Evolutionary conservation across 2,888 invertebrate genomes (phyloP), one percentile per base, ranked within the genome.

Genomic region (Smittia sp.): DNA sequence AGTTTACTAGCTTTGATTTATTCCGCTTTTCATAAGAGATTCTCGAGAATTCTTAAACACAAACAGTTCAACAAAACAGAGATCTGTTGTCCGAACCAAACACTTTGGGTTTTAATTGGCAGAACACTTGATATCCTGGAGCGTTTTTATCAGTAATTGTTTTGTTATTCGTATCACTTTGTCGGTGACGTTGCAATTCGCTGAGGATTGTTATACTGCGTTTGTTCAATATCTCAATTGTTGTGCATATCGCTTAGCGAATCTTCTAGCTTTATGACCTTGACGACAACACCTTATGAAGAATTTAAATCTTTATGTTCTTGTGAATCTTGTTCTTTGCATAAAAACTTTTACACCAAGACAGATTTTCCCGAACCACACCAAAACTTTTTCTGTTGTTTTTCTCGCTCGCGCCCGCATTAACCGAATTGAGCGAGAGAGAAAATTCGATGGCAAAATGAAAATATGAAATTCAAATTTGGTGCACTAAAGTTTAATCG

Each of bases 331-430:
- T 62, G 20, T 62, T 22, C 18, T 62, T 65, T 32, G 25, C 65
- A 27, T 27, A 4, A 25, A n/a, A 27, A 65, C 1, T 13, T 65
- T 65, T 65, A 27, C 13, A 15, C 20, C 32, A 41, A 41, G 38
- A 15, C 9, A 67, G 41, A 27, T 41, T 67, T 67, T 68, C 25
- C 32, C 20, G 70, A 70, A 70, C 70, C 70, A 70, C 70, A 70
- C 70, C 70, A 70, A 70, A 70, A 6, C 32, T 41, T 39, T 67
- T 67, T 38, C 15, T 39, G 15, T 39, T 39, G 38, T 20, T 70
- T 25, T 24, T n/a, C 52, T 69, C 32, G 22, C 39, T 70, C 54
- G n/a, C 70, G 20, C 58, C 38, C 58, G 54, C 46, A 15, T 13
- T 20, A 46, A 24, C n/a, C 32, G 27, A 38, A 68, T 32, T 1